A percentile compares a stretch with the other conserved stretches of the same genome.
Conservation (phyloP, 2,888 invertebrate genomes). For the Cataglyphis rosenhaueri region DNA sequence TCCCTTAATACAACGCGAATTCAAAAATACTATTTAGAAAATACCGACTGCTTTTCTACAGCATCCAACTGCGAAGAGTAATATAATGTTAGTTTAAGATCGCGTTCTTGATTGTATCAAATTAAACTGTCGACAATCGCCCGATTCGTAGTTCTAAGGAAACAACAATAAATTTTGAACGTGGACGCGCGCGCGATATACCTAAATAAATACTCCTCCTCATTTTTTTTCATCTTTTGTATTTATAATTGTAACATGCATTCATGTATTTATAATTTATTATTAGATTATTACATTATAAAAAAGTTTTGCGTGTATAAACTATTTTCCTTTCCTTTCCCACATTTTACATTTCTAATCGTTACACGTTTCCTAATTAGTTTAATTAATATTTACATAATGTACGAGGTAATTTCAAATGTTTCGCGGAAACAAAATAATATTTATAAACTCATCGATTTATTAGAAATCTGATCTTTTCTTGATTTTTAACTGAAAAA, state of each 20-base stretch:
- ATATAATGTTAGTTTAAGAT: neutral
- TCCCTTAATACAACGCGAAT: neutral
- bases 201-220: conserved; percentile 49
- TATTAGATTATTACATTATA: conserved; percentile 65
- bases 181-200: conserved; percentile 21
- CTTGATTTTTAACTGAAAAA: neutral
- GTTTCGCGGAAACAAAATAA: neutral
- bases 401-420: neutral
- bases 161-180: conserved; percentile 39
- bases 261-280: conserved; percentile 74
- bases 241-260: conserved; percentile 70
- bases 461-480: neutral
- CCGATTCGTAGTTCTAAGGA: conserved; percentile 25
- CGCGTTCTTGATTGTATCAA: neutral
- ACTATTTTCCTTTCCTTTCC: neutral
- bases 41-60: neutral
- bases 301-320: conserved; percentile 4
- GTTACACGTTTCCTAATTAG: neutral
- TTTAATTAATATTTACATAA: neutral
- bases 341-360: neutral
- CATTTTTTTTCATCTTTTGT: conserved; percentile 67
- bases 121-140: conserved; percentile 4
- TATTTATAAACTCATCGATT: neutral
- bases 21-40: neutral
- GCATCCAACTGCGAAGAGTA: neutral